Evolutionary conservation across 2,113 vertebrate species (phyloP).

Genomic region (Neolamprologus variostigma): DNA sequence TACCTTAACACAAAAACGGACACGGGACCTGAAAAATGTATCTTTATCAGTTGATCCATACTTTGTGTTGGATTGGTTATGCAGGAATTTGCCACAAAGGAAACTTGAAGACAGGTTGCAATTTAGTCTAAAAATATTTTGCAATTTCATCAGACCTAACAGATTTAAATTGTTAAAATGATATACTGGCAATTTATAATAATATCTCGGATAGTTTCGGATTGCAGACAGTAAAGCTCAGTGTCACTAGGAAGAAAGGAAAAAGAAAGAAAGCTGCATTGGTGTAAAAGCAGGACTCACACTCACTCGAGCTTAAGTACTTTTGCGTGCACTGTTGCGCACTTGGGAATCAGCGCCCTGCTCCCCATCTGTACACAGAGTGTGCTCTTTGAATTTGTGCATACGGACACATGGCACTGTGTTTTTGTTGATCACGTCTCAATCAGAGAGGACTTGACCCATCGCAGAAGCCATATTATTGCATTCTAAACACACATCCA

Average conservation of each 20-base stretch:
- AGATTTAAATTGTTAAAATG: not conserved
- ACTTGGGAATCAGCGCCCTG: not conserved
- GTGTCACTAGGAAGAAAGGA: not conserved
- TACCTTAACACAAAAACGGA: not conserved
- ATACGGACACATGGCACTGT: slow-evolving; percentile 39
- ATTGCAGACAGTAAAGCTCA: not conserved
- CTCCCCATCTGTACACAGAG: not conserved
- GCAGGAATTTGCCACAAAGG: not conserved
- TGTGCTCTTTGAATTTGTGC: slow-evolving; percentile 21
- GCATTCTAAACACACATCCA: slow-evolving; percentile 36
- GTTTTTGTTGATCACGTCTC: slow-evolving; percentile 40
- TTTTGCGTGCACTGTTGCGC: not conserved
- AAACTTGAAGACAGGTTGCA: not conserved
- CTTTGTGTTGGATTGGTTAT: not conserved
- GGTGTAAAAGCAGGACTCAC: not conserved
- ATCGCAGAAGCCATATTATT: slow-evolving; percentile 44
- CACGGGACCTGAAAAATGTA: not conserved
- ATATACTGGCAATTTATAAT: not conserved
- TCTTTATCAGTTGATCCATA: not conserved
- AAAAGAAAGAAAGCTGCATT: not conserved
- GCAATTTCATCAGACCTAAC: not conserved
- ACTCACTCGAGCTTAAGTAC: not conserved
- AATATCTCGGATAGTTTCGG: not conserved
- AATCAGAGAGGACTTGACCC: slow-evolving; percentile 45
- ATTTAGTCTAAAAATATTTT: not conserved